Percentiles rank a stretch among this genome's conserved stretches.
phyloP scores from a whole-genome alignment of 2,113 vertebrate species.

The Capra hircus region DNA sequence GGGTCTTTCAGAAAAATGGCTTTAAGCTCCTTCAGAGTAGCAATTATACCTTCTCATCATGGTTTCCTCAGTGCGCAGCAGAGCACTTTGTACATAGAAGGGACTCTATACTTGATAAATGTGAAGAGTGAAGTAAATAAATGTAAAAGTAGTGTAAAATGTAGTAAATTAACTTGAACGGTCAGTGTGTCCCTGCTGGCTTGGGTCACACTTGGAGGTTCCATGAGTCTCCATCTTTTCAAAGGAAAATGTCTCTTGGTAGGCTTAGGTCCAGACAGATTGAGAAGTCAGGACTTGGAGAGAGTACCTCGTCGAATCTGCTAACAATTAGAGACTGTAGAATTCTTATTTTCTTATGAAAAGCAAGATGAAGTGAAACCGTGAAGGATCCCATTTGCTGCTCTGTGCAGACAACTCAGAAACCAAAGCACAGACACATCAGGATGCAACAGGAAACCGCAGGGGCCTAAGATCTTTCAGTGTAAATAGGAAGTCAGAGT shows the following conservation, averaged over 20 bases:
- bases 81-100: background rate
- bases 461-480: constrained; percentile 75
- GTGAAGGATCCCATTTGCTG: constrained; percentile 9
- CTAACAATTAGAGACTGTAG: background rate
- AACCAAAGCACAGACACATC: constrained; percentile 74
- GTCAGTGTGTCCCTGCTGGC: background rate
- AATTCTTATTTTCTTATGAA: constrained; percentile 34
- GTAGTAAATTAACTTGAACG: background rate
- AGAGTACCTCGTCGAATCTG: background rate
- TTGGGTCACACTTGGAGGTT: background rate
- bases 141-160: background rate
- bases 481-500: constrained; percentile 81
- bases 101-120: background rate
- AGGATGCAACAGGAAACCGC: constrained; percentile 76
- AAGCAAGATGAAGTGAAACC: background rate
- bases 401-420: constrained; percentile 71
- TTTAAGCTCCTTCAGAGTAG: background rate
- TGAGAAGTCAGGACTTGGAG: background rate
- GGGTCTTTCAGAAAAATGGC: background rate
- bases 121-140: background rate
- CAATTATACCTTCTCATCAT: background rate
- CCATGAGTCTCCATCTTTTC: background rate
- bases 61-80: background rate
- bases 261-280: background rate
- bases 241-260: background rate